These are phyloP conservation scores for Anguilla japonica DNA, from an alignment of 2,113 vertebrate genomes.

Conservation along the genomic window DNA sequence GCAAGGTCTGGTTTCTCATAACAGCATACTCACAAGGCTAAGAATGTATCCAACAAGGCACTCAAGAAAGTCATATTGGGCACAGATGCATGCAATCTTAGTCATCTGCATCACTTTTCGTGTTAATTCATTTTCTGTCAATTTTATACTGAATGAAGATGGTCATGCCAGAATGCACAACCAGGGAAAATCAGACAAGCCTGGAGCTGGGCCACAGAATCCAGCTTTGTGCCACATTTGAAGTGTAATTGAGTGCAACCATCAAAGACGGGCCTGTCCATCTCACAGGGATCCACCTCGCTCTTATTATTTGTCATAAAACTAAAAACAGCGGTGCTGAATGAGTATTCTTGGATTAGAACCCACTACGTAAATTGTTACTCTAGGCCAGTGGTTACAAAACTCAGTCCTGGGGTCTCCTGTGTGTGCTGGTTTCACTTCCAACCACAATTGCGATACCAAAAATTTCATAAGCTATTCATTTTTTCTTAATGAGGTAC, in stretches of 20 bases:
- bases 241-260: not conserved
- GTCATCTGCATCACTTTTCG: not conserved
- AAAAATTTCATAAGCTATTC: too few species aligned
- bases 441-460: too few species aligned
- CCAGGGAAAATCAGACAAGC: not conserved
- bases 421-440: too few species aligned
- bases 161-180: not conserved
- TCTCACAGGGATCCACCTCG: not conserved
- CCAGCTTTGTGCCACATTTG: not conserved
- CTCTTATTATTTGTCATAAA: not conserved
- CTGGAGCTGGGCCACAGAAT: not conserved
- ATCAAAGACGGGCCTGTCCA: not conserved
- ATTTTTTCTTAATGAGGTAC: too few species aligned
- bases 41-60: too few species aligned
- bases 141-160: not conserved
- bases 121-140: not conserved
- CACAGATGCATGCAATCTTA: not conserved
- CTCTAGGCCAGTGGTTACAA: not conserved
- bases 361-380: not conserved
- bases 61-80: too few species aligned
- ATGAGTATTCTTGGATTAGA: not conserved
- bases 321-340: not conserved
- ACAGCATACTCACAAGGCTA: too few species aligned
- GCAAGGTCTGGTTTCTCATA: not conserved
- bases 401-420: too few species aligned